Conservation (phyloP, 1,140 invertebrate genomes). For the Rhynchophorus ferrugineus region DNA sequence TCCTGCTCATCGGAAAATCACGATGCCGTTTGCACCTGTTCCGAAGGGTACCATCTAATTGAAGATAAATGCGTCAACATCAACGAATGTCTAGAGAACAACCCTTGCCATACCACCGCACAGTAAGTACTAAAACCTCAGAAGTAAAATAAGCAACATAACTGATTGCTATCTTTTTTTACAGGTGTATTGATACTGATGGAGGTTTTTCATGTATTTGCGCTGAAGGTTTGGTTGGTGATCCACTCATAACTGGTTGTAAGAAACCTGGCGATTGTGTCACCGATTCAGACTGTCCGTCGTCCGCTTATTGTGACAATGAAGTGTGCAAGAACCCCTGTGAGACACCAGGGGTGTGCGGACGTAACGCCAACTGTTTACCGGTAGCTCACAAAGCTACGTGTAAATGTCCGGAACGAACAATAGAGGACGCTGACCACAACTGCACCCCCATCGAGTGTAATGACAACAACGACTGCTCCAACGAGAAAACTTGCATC, state of each 20-base stretch:
- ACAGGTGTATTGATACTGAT: constrained; percentile 63
- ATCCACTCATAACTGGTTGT: constrained; percentile 60
- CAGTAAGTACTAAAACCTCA: constrained; percentile 28
- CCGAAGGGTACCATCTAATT: constrained; percentile 59
- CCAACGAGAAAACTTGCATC: constrained; percentile 61
- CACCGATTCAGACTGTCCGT: constrained; percentile 70
- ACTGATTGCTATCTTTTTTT: constrained; percentile 4
- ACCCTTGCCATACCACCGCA: constrained; percentile 72
- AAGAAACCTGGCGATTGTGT: constrained; percentile 73
- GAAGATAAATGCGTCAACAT: constrained; percentile 69
- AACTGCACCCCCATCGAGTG: constrained; percentile 71
- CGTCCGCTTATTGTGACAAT: constrained; percentile 66
- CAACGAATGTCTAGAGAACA: constrained; percentile 65
- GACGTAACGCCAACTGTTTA: constrained; percentile 65
- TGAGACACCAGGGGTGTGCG: constrained; percentile 56
- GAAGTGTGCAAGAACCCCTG: constrained; percentile 77
- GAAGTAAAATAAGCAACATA: constrained; percentile 34
- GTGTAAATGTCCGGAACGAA: constrained; percentile 67
- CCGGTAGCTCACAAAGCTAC: constrained; percentile 58
- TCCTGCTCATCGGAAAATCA: constrained; percentile 63
- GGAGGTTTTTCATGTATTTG: constrained; percentile 72
- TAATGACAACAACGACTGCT: constrained; percentile 69
- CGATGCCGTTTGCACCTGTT: constrained; percentile 63
- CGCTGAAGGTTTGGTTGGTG: constrained; percentile 69
- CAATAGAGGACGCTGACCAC: constrained; percentile 64